These are phyloP conservation scores for Calephelis perditalis DNA, from an alignment of 2,888 invertebrate genomes.

Conservation along the genomic window DNA sequence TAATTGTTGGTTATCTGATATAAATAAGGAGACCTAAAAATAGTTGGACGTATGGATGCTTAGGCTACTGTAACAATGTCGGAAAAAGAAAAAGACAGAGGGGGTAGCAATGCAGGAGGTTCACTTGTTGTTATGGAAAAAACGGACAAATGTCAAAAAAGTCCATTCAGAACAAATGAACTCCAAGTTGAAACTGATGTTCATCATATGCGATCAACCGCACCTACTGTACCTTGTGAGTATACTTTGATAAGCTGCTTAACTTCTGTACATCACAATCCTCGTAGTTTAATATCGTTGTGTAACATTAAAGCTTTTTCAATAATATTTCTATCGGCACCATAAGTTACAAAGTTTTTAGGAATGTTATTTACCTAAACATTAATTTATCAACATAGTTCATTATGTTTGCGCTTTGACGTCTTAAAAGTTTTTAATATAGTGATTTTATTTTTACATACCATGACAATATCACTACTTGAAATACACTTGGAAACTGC, in stretches of 20 bases:
- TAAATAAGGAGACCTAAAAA: slow-evolving; percentile 46
- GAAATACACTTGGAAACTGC: too few species aligned
- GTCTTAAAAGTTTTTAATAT: too few species aligned
- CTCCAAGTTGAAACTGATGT: slow-evolving; percentile 44
- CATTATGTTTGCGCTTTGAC: too few species aligned
- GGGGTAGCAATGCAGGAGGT: slow-evolving; percentile 33
- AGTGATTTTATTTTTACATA: too few species aligned
- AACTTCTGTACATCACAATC: too few species aligned
- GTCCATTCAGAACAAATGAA: slow-evolving; percentile 44
- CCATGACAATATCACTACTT: too few species aligned
- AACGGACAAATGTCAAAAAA: slow-evolving; percentile 42
- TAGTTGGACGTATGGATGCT: slow-evolving; percentile 50
- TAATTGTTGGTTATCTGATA: slow-evolving; percentile 48
- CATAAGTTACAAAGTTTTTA: too few species aligned
- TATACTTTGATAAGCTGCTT: neutral
- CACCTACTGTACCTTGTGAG: slow-evolving; percentile 55
- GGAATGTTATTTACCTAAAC: too few species aligned
- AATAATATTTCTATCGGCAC: too few species aligned
- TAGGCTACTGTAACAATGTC: slow-evolving; percentile 52
- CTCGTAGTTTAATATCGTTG: too few species aligned
- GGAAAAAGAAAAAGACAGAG: slow-evolving; percentile 53
- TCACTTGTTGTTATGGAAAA: slow-evolving; percentile 45
- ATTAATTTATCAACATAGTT: too few species aligned
- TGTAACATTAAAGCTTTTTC: too few species aligned
- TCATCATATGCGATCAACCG: slow-evolving; percentile 49